Evolutionary conservation across 2,113 vertebrate species (phyloP), one percentile per base, ranked within the genome.

Genomic region (Hypomesus transpacificus): DNA sequence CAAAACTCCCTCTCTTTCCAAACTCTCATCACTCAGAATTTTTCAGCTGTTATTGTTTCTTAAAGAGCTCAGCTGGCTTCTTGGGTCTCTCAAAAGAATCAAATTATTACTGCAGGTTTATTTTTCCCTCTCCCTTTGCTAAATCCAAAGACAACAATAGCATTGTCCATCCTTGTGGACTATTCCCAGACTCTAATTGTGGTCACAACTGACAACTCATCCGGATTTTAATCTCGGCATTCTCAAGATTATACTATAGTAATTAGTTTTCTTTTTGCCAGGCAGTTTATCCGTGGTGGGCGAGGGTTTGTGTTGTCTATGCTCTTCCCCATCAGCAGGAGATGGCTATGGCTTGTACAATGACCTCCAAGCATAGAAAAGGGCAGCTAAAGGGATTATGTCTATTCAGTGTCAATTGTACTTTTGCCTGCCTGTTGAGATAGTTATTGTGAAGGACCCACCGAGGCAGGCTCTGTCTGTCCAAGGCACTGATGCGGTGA

Each of bases 21-120:
- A 89, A 88, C 87, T 92, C 87, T 84, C 78, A 75, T 82, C 80
- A 73, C 73, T 77, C 75, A 77, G 76, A 78, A 82, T 78, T 68
- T 79, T 87, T 92, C 85, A 89, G 83, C 87, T 91, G 87, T 92
- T 91, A 92, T 92, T 93, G 89, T 93, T 91, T 91, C 87, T 85
- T 88, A 86, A 91, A 93, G 90, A 92, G 91, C 92, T 94, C 93
- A 94, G 93, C 90, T 90, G 91, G 90, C 87, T 74, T 86, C 91
- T 88, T 83, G 65, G 34, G 76, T 69, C 75, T 51, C 85, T 93
- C 86, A 94, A 93, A 92, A 89, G 91, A 92, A 92, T 93, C 89
- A 91, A 91, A 94, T 93, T 92, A 93, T 93, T 83, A 92, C 89
- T 88, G 89, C 91, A 91, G 89, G 90, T 91, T 91, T 91, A 68